These are phyloP conservation scores for Sitophilus oryzae DNA, from an alignment of 1,140 invertebrate genomes.

Conservation along the genomic window DNA sequence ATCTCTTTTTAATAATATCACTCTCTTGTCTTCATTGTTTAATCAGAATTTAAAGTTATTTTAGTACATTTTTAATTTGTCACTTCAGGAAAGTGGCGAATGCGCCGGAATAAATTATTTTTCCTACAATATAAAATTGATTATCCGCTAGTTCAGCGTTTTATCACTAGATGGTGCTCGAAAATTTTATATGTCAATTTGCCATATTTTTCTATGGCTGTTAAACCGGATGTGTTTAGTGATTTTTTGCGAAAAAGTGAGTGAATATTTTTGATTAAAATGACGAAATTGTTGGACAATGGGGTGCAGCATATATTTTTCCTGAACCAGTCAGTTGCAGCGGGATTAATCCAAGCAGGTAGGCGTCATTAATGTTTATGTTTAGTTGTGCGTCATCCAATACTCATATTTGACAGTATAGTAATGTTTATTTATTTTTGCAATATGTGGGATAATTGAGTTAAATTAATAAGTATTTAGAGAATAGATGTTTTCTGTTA, in stretches of 20 bases:
- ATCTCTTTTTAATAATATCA: too few relatives aligned
- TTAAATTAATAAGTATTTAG: too few relatives aligned
- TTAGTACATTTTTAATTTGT: too few relatives aligned
- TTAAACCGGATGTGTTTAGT: slow-evolving; percentile 8
- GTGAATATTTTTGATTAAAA: slow-evolving; percentile 27
- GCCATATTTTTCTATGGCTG: not conserved
- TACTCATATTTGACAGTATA: not conserved
- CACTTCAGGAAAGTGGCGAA: too few relatives aligned
- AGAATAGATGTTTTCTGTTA: too few relatives aligned
- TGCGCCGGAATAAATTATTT: too few relatives aligned
- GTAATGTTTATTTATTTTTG: not conserved
- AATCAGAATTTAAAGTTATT: too few relatives aligned
- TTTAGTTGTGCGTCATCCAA: slow-evolving; percentile 10
- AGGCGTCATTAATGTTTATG: slow-evolving; percentile 16
- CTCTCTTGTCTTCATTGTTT: too few relatives aligned
- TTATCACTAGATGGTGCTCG: slow-evolving; percentile 5
- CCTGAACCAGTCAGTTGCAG: slow-evolving; percentile 21
- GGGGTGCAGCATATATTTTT: slow-evolving; percentile 26
- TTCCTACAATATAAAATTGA: too few relatives aligned
- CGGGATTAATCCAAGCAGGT: slow-evolving; percentile 30
- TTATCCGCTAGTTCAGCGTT: too few relatives aligned
- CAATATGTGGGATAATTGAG: not conserved
- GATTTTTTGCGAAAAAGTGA: slow-evolving; percentile 19
- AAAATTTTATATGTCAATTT: not conserved
- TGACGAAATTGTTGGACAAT: slow-evolving; percentile 30